These are phyloP conservation scores for Calameuta filiformis DNA, from an alignment of 2,888 invertebrate species.

Conservation along the genomic window DNA sequence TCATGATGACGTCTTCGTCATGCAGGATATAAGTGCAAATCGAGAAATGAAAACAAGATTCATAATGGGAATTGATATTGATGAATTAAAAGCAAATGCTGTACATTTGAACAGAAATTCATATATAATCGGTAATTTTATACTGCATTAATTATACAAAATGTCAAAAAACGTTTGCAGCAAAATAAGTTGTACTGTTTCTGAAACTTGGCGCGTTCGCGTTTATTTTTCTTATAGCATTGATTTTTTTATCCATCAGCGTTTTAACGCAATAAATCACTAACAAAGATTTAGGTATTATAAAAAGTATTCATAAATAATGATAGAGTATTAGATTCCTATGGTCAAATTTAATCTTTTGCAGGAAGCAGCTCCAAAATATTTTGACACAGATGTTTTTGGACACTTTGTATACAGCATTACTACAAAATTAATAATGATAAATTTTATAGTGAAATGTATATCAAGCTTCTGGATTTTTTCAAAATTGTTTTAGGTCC, in stretches of 20 bases:
- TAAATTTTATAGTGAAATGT: background rate
- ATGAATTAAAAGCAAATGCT: conserved; percentile 36
- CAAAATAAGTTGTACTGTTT: background rate
- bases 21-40: conserved; percentile 34
- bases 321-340: too few relatives aligned
- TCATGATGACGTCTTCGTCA: conserved; percentile 32
- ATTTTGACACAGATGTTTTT: background rate
- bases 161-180: background rate
- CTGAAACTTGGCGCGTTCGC: background rate
- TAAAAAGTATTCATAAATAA: too few relatives aligned
- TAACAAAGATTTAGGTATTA: background rate
- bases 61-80: conserved; percentile 41
- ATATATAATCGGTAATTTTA: conserved; percentile 37
- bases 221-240: too few relatives aligned
- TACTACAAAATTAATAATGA: background rate
- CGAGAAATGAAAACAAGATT: conserved; percentile 30
- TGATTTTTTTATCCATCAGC: background rate
- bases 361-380: background rate
- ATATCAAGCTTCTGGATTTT: too few relatives aligned
- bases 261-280: background rate
- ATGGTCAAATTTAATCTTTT: too few relatives aligned
- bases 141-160: background rate
- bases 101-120: conserved; percentile 37
- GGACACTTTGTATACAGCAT: background rate
- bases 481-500: conserved; percentile 55